Evolutionary conservation across 2,888 invertebrate species (phyloP), one percentile per base, ranked within the genome.

Genomic region (Scaptomyza flava): DNA sequence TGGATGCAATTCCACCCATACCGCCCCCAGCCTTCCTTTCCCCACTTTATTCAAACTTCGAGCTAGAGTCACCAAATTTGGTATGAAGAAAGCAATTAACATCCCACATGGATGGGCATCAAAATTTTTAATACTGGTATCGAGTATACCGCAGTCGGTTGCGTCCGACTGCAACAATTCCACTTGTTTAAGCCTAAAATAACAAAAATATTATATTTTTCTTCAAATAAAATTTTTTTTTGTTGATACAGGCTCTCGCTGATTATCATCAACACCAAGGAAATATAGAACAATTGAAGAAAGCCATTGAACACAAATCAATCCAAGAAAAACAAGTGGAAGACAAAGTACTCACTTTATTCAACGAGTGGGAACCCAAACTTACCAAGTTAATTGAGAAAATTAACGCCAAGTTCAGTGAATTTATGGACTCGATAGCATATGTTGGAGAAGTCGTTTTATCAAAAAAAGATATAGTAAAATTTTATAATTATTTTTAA

Each of bases 381-480:
- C 89, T 98, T 0, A 91, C 93, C 47, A 88, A 91, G 0, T 91
- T 98, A 4, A 92, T 98, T 0, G 90, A 92, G 0, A 93, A 94
- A 30, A 96, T 98, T 47, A 96, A 96, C 90, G 79, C 87, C 0
- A 95, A 95, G 69, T 98, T 98, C 87, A 94, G 95, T 0, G 91
- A 93, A 9, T 97, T 96, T 92, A 98, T 98, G 92, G 93, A 93
- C 2, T 94, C 94, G 23, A 94, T 98, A 92, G 94, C 95, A 0
- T 98, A 97, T 91, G 96, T 96, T 0, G 98, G 98, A 0, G 96
- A 98, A 93, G 95, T 98, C 6, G 93, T 96, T 0, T 92, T 94
- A 9, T 92, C 92, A 34, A 93, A 92, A 2, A 93, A 93, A 2
- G 93, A 94, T 51, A 93, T 93, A 57, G 95, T 95, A 66, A 72